A percentile compares a stretch with the other conserved stretches of the same genome.
Conservation (phyloP, 1,140 invertebrate species). For the Laupala kohalensis region DNA sequence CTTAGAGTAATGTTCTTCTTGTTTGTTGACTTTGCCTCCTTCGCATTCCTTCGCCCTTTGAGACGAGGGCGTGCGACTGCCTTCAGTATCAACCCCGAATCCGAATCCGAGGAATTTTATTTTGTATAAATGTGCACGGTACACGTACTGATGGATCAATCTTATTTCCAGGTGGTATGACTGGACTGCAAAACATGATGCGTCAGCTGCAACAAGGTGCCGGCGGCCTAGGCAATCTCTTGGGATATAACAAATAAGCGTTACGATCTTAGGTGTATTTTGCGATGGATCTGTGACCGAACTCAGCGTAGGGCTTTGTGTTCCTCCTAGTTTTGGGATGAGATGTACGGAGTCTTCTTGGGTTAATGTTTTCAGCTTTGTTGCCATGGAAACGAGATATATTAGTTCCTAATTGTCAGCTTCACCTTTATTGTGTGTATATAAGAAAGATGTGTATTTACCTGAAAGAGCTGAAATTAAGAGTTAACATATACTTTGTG, state of each 20-base stretch:
- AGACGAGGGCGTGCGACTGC: no score
- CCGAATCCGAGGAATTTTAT: not conserved
- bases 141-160: not conserved
- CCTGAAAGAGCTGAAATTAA: no score
- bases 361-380: no score
- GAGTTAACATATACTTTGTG: no score
- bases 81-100: no score
- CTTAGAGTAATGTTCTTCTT: not conserved
- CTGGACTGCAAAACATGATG: conserved; percentile 96
- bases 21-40: not conserved
- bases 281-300: not conserved
- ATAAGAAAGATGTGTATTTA: not conserved
- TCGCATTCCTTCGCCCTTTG: no score
- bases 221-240: conserved; percentile 60
- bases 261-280: not conserved
- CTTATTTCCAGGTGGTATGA: conserved; percentile 75
- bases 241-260: conserved; percentile 45
- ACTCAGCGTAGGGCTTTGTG: not conserved
- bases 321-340: not conserved
- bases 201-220: conserved; percentile 86
- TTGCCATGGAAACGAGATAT: no score
- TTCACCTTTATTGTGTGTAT: not conserved
- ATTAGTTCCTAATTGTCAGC: not conserved
- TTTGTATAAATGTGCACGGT: no score
- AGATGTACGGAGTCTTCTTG: not conserved